A percentile compares a stretch with the other conserved stretches of the same genome.
Evolutionary conservation across 2,797 vertebrate species (phyloP).

Genomic region (Gorsachius magnificus): DNA sequence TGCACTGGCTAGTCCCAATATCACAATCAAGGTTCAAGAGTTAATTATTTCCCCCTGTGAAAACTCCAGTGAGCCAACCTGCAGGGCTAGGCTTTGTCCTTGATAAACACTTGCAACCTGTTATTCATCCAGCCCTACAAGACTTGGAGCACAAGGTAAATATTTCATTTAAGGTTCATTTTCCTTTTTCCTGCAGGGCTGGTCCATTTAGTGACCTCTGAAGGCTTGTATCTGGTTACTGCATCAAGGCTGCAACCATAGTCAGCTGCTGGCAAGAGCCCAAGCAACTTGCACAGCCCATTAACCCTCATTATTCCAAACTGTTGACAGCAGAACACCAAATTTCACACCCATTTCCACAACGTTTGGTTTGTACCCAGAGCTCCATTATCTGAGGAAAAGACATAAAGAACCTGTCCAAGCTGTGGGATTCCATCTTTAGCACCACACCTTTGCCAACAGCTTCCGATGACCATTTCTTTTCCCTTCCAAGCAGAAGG

Average conservation of each 20-base stretch:
- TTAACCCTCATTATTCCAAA: constrained; percentile 15
- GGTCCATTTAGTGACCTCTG: neutral
- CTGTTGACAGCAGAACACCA: neutral
- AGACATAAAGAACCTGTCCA: neutral
- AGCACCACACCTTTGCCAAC: neutral
- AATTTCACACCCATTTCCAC: neutral
- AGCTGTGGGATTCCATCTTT: neutral
- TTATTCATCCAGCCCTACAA: neutral
- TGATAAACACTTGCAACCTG: neutral
- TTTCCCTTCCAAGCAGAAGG: neutral
- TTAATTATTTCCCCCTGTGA: constrained; percentile 56
- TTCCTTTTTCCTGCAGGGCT: neutral
- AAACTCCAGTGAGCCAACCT: neutral
- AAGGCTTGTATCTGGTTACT: neutral
- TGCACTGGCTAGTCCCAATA: neutral
- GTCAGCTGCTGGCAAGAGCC: neutral
- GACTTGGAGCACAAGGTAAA: neutral
- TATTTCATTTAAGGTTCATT: neutral
- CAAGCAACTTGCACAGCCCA: neutral
- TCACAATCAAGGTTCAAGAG: constrained; percentile 30
- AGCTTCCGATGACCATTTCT: neutral
- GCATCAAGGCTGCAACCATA: neutral
- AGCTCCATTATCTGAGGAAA: neutral
- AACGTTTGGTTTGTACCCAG: neutral
- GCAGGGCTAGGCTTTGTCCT: constrained; percentile 51